Conservation (phyloP, 2,113 vertebrate genomes). For the Albula goreensis region DNA sequence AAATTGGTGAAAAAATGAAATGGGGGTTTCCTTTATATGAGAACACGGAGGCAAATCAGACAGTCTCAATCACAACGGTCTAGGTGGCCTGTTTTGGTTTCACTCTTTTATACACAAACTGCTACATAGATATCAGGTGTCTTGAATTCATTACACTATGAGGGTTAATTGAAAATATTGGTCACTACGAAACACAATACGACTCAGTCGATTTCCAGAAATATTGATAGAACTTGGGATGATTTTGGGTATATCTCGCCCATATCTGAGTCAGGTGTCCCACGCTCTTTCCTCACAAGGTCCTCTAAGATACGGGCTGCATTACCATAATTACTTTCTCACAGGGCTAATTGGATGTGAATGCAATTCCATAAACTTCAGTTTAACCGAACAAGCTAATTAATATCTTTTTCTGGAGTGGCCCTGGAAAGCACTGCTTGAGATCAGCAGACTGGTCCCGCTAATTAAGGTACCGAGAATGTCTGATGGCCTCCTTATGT, state of each 20-base stretch:
- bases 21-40: too few species aligned
- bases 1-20: too few species aligned
- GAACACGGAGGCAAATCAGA: too few species aligned
- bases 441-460: slow-evolving; percentile 43
- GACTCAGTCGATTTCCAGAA: neutral
- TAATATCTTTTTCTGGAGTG: slow-evolving; percentile 54
- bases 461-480: slow-evolving; percentile 64
- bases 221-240: neutral
- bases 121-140: too few species aligned
- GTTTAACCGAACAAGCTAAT: slow-evolving; percentile 57
- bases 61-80: too few species aligned
- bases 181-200: too few species aligned
- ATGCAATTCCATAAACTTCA: slow-evolving; percentile 62
- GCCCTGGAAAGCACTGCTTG: slow-evolving; percentile 54
- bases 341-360: slow-evolving; percentile 43
- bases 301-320: slow-evolving; percentile 43
- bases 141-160: too few species aligned
- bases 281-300: neutral
- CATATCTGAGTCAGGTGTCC: neutral
- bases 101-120: too few species aligned
- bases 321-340: slow-evolving; percentile 31
- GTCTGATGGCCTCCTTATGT: slow-evolving; percentile 17
- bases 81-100: too few species aligned
- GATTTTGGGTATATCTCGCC: neutral
- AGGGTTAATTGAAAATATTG: too few species aligned